Conservation (phyloP, 2,113 vertebrate species). For the Phrynosoma platyrhinos region DNA sequence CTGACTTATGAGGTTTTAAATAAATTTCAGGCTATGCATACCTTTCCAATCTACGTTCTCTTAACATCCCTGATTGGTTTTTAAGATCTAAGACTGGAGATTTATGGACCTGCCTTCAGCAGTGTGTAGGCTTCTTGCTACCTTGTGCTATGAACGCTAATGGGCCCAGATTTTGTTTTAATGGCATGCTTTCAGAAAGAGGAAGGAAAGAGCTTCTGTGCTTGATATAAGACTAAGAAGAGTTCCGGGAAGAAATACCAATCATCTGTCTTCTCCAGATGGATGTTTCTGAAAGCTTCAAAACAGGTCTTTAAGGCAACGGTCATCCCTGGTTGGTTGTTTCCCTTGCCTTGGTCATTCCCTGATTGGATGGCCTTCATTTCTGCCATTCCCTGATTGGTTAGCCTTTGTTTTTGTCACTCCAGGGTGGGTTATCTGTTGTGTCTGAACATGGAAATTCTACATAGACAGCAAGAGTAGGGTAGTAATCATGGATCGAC, state of each 20-base stretch:
- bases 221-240: neutral
- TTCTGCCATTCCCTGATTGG: neutral
- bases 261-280: neutral
- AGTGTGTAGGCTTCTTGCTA: neutral
- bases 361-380: neutral
- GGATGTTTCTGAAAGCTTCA: neutral
- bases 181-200: slow-evolving; percentile 26
- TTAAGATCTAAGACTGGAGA: slow-evolving; percentile 56
- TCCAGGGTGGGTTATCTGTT: neutral
- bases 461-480: too few species aligned
- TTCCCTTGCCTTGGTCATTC: neutral
- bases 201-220: neutral
- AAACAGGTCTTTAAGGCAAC: too few species aligned
- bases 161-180: neutral
- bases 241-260: too few species aligned
- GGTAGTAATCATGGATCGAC: too few species aligned
- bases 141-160: neutral
- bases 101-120: slow-evolving; percentile 24
- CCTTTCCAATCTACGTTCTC: slow-evolving; percentile 54
- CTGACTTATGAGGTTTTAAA: slow-evolving; percentile 66
- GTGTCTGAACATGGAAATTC: too few species aligned
- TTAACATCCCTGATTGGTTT: slow-evolving; percentile 51
- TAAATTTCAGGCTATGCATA: slow-evolving; percentile 58
- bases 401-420: neutral
- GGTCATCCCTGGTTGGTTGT: neutral